These are phyloP conservation scores for Furcula furcula DNA, from an alignment of 2,888 invertebrate species.

Conservation along the genomic window DNA sequence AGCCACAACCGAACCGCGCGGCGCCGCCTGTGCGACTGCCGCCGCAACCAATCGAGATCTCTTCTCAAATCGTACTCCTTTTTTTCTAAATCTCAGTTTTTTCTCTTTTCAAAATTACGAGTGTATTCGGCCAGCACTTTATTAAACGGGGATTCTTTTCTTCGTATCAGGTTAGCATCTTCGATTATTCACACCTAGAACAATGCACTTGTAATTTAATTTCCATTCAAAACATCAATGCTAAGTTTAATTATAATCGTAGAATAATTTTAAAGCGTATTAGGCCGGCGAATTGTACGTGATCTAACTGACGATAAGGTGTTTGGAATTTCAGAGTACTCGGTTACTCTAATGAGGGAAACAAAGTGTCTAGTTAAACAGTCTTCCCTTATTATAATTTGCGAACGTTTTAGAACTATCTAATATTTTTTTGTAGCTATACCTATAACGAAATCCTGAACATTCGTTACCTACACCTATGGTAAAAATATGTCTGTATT, in stretches of 20 bases:
- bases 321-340: slow-evolving; percentile 26
- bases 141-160: slow-evolving; percentile 6
- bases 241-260: background rate
- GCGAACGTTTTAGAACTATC: background rate
- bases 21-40: slow-evolving; percentile 61
- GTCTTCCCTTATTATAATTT: slow-evolving; percentile 23
- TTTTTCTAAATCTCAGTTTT: slow-evolving; percentile 17
- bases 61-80: slow-evolving; percentile 18
- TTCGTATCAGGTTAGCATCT: slow-evolving; percentile 16
- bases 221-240: background rate
- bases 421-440: too few species aligned
- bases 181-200: slow-evolving; percentile 19
- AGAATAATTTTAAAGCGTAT: background rate
- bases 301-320: slow-evolving; percentile 47
- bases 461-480: too few species aligned
- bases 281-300: slow-evolving; percentile 38
- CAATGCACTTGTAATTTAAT: slow-evolving; percentile 7
- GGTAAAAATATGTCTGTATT: too few species aligned
- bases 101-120: too few species aligned
- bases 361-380: slow-evolving; percentile 57
- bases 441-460: too few species aligned
- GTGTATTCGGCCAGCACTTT: slow-evolving; percentile 31
- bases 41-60: slow-evolving; percentile 33
- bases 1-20: slow-evolving; percentile 65
- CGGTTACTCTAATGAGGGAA: slow-evolving; percentile 34